Conservation (phyloP, 2,888 invertebrate genomes). For the Pecten maximus region DNA sequence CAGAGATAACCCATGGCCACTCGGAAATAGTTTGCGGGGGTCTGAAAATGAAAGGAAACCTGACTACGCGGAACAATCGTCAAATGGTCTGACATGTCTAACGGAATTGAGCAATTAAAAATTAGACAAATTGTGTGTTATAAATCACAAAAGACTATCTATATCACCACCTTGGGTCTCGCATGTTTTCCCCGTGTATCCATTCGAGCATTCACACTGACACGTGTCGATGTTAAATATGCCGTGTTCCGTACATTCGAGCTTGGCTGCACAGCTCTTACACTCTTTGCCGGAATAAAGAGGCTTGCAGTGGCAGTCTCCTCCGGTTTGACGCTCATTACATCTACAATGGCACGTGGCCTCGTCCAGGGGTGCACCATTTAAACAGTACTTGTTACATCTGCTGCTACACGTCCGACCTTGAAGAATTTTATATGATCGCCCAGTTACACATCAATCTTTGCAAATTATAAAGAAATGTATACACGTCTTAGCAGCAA, state of each 20-base stretch:
- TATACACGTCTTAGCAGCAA: no score
- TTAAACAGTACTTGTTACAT: constrained; percentile 56
- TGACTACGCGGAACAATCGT: no score
- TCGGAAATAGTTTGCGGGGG: no score
- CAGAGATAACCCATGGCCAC: no score
- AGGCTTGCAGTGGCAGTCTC: constrained; percentile 51
- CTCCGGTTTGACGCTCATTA: constrained; percentile 53
- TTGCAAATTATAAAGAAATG: no score
- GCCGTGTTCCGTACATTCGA: constrained; percentile 50
- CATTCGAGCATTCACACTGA: constrained; percentile 51
- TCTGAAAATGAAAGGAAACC: no score
- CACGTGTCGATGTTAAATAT: constrained; percentile 49
- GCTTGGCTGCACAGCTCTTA: constrained; percentile 45
- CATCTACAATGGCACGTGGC: constrained; percentile 54
- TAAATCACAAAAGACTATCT: neutral
- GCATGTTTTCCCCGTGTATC: constrained; percentile 53
- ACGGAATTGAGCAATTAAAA: no score
- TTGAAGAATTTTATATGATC: neutral
- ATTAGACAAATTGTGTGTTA: no score
- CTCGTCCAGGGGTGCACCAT: constrained; percentile 49
- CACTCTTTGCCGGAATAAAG: constrained; percentile 55
- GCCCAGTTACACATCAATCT: no score
- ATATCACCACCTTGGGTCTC: neutral
- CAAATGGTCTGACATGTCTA: no score
- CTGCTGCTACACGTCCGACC: constrained; percentile 50